Evolutionary conservation across 2,113 vertebrate species (phyloP).

Genomic region (Herpailurus yagouaroundi): DNA sequence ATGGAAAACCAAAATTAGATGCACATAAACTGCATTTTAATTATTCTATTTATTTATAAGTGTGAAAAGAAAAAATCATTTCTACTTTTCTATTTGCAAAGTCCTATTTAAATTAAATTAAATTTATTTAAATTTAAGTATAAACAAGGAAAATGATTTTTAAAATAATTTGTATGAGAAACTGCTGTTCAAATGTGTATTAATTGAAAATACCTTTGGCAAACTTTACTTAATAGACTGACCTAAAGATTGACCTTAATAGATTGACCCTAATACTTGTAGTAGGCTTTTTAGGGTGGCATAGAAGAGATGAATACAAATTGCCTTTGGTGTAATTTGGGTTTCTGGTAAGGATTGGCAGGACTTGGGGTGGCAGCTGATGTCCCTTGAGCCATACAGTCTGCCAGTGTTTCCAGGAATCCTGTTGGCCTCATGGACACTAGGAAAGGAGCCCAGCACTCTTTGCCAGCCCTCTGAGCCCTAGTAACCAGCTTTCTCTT

Average conservation of each 20-base stretch:
- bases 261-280: neutral
- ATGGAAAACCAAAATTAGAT: neutral
- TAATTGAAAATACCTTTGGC: slow-evolving; percentile 4
- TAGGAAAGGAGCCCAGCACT: neutral
- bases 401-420: neutral
- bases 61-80: neutral
- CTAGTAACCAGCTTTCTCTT: neutral
- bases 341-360: neutral
- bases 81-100: neutral
- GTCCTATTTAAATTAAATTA: slow-evolving; percentile 15
- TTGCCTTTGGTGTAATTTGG: neutral
- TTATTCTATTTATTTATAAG: neutral
- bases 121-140: slow-evolving; percentile 32
- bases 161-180: neutral
- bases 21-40: neutral
- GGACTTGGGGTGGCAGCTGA: neutral
- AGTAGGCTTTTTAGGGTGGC: neutral
- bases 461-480: neutral
- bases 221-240: neutral
- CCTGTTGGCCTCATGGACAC: neutral
- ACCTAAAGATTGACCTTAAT: neutral
- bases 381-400: neutral
- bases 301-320: neutral
- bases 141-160: neutral
- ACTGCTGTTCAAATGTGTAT: neutral